phyloP scores from a whole-genome alignment of 2,113 vertebrate genomes.

The Lipophrys pholis region DNA sequence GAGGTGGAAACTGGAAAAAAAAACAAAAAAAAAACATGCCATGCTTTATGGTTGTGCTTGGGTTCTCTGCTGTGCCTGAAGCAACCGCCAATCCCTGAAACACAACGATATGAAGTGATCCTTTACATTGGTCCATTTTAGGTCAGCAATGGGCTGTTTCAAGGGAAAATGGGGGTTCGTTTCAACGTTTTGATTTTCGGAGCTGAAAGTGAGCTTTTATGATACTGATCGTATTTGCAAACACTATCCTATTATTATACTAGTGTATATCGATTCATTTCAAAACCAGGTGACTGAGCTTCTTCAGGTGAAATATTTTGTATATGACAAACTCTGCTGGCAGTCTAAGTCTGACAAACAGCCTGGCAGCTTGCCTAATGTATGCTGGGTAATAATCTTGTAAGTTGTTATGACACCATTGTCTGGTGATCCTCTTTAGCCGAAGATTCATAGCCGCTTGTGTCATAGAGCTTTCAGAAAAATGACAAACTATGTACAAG shows the following conservation, averaged over 20 bases:
- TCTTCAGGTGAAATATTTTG: too few species aligned
- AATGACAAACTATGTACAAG: conserved; percentile 49
- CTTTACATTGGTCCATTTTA: not conserved
- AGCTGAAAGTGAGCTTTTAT: too few species aligned
- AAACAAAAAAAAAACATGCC: conserved; percentile 32
- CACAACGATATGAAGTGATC: conserved; percentile 9
- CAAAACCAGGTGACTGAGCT: too few species aligned
- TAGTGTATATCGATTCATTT: too few species aligned
- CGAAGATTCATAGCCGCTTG: conserved; percentile 47
- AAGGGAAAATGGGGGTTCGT: too few species aligned
- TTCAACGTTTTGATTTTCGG: too few species aligned
- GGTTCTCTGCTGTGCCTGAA: conserved; percentile 20
- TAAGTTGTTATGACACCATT: conserved; percentile 68
- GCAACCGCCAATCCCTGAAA: not conserved
- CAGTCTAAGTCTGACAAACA: conserved; percentile 10
- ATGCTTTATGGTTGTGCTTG: conserved; percentile 38
- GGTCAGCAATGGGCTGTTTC: not conserved
- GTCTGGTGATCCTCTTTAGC: conserved; percentile 55
- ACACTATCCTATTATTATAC: too few species aligned
- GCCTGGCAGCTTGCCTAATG: conserved; percentile 35
- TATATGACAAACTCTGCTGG: not conserved
- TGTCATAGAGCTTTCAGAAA: conserved; percentile 64
- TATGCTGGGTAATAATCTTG: conserved; percentile 51
- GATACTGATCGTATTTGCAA: too few species aligned
- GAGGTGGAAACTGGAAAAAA: conserved; percentile 10